These are phyloP conservation scores for Gouania willdenowi DNA, from an alignment of 2,797 vertebrate species.

Conservation along the genomic window DNA sequence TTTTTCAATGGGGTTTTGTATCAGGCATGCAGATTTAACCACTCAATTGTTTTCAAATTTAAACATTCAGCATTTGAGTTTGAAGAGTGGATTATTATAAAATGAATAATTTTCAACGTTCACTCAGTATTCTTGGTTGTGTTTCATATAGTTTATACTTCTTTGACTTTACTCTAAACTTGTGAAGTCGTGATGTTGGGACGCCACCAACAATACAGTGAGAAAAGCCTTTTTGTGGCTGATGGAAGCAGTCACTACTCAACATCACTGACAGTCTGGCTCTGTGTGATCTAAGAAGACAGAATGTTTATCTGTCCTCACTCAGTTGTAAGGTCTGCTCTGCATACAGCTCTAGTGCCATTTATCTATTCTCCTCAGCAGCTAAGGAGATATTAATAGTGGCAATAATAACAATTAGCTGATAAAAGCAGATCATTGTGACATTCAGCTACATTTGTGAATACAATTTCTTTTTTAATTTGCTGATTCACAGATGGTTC, in stretches of 20 bases:
- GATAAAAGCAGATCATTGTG: slow-evolving; percentile 9
- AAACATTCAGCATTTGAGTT: no score
- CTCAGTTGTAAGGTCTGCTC: slow-evolving; percentile 35
- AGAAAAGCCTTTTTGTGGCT: background rate
- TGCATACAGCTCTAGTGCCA: slow-evolving; percentile 28
- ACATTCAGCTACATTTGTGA: slow-evolving; percentile 13
- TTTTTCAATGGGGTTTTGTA: no score
- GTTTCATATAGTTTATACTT: no score
- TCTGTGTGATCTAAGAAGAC: slow-evolving; percentile 18
- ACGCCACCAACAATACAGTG: background rate
- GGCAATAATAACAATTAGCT: slow-evolving; percentile 44
- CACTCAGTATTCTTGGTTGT: no score
- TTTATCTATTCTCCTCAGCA: slow-evolving; percentile 39
- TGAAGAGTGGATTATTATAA: no score
- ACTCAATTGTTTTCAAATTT: no score
- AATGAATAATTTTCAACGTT: no score
- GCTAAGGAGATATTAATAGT: slow-evolving; percentile 48
- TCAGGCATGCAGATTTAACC: no score
- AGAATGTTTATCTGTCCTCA: slow-evolving; percentile 34
- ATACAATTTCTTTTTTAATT: slow-evolving; percentile 18
- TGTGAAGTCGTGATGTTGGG: no score
- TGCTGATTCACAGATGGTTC: slow-evolving; percentile 25
- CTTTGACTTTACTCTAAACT: no score
- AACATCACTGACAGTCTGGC: slow-evolving; percentile 1
- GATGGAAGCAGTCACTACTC: background rate